Evolutionary conservation across 2,797 vertebrate species (phyloP), one percentile per base, ranked within the genome.

Genomic region (Paramormyrops hopkinsi): DNA sequence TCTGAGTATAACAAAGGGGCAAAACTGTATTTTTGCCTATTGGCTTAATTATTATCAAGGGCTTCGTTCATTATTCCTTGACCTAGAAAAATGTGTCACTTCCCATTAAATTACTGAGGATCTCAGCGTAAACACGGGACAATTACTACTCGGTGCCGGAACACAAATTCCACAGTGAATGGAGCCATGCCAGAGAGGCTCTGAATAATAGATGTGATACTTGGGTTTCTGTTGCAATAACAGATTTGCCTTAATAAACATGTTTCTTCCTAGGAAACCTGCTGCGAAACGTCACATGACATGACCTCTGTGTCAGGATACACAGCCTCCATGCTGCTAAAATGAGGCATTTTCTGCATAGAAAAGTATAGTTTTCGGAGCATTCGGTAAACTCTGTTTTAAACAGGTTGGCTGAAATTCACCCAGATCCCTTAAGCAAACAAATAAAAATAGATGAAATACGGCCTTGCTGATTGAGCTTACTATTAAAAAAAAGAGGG

Each of bases 151-250:
- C 19, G 12, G 22, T 41, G 86, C 22, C 33, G 19, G 29, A 25
- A n/a, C 51, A 56, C 51, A 53, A 87, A 59, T 56, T 87, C 86
- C 86, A 87, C 53, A 37, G 86, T 87, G 86, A 41, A 87, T 29
- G 22, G 86, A 56, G 86, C 29, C 53, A 14, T 37, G 29, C 86
- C 50, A 56, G 41, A 87, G 9, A 59, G 53, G 14, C 56, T 87
- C 33, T 87, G 53, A 87, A 87, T 87, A 56, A 87, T 59, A 56
- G 53, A 87, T 87, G 53, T 19, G 48, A 59, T 87, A 87, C 86
- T 87, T 37, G 22, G 50, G 17, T 87, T 56, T 87, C 53, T 59
- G 53, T 87, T 87, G 86, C 86, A 56, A 59, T 87, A 87, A 56
- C 86, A 56, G 51, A 87, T 25, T 44, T 53, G 29, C 33, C 86